Percentiles rank a stretch among this genome's conserved stretches.
Conservation (phyloP, 2,113 vertebrate genomes). For the Eonycteris spelaea region DNA sequence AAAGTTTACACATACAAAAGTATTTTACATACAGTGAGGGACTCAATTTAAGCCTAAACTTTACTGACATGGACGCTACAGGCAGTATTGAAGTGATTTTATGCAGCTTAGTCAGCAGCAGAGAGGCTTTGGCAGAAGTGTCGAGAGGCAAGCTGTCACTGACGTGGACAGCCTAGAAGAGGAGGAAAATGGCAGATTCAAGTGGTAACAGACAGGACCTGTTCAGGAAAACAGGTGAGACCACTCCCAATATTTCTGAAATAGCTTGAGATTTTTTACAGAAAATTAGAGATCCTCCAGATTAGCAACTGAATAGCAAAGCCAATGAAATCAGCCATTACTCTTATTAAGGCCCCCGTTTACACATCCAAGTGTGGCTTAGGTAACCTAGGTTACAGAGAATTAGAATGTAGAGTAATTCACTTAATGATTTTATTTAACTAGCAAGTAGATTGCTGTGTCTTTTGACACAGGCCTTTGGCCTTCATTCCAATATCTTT, state of each 20-base stretch:
- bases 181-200: neutral
- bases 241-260: neutral
- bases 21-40: neutral
- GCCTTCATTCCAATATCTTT: neutral
- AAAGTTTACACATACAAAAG: neutral
- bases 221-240: neutral
- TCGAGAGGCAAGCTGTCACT: neutral
- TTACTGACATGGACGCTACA: neutral
- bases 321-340: neutral
- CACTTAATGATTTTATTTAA: slow-evolving; percentile 20
- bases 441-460: neutral
- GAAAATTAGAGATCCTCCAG: neutral
- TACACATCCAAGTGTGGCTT: neutral
- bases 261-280: neutral
- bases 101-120: neutral
- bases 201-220: neutral
- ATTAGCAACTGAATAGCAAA: neutral
- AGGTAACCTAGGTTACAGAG: neutral
- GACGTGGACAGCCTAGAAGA: neutral
- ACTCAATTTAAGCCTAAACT: neutral
- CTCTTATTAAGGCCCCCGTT: neutral
- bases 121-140: neutral
- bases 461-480: neutral
- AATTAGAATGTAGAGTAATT: neutral
- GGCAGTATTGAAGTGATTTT: neutral